These are phyloP conservation scores for Augochlorella aurata DNA, from an alignment of 2,888 invertebrate species.

Conservation along the genomic window DNA sequence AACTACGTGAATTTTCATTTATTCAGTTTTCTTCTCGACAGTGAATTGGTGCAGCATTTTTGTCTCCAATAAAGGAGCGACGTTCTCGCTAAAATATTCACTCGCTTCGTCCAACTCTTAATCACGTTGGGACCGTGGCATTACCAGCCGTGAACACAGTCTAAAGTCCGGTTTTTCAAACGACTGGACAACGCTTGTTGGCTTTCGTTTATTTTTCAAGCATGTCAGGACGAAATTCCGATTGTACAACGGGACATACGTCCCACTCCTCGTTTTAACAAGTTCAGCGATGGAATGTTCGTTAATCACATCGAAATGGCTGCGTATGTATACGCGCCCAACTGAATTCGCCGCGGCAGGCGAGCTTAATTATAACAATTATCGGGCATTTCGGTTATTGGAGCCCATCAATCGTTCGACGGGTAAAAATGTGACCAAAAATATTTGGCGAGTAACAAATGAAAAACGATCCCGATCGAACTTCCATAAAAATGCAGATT, in stretches of 20 bases:
- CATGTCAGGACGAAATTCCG: not conserved
- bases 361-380: not conserved
- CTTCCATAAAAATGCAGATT: not conserved
- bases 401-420: not conserved
- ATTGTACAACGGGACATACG: not conserved
- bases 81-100: not conserved
- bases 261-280: not conserved
- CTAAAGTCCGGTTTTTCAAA: constrained; percentile 8
- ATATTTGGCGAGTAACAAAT: not conserved
- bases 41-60: not conserved
- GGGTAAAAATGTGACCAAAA: not conserved
- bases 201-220: not conserved
- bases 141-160: constrained; percentile 21
- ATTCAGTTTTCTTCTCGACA: not conserved
- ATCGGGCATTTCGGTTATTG: not conserved
- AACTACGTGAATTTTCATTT: not conserved
- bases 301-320: not conserved
- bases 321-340: not conserved
- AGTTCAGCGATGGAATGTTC: not conserved
- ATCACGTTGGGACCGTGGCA: constrained; percentile 20
- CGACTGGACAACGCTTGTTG: not conserved
- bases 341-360: not conserved
- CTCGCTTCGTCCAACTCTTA: not conserved
- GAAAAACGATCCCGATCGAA: not conserved
- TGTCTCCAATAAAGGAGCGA: not conserved